Conservation (phyloP, 1,140 invertebrate species). For the Aphelinus certus region DNA sequence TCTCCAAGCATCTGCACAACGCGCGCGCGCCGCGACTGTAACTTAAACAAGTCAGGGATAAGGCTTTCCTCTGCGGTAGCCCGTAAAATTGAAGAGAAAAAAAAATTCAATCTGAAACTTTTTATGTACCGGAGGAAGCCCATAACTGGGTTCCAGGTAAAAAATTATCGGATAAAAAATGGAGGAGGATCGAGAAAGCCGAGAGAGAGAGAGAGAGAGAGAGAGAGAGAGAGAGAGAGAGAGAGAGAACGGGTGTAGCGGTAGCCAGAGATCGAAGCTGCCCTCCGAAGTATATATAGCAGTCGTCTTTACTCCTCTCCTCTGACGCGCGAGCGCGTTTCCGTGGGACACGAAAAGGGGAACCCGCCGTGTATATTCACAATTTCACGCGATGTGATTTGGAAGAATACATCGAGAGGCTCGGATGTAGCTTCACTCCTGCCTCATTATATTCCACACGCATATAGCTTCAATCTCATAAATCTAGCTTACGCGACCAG, state of each 20-base stretch:
- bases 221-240: constrained; percentile 3
- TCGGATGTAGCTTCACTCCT: constrained; percentile 48
- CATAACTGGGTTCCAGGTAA: constrained; percentile 21
- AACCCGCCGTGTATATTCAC: constrained; percentile 7
- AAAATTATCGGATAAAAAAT: constrained; percentile 11
- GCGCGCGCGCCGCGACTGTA: not conserved
- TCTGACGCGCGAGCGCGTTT: constrained; percentile 24
- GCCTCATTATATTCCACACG: constrained; percentile 44
- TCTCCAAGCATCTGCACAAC: no score
- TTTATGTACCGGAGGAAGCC: not conserved
- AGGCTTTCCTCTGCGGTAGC: not conserved
- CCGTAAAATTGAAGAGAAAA: constrained; percentile 6
- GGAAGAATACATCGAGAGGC: constrained; percentile 56
- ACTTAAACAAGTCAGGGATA: constrained; percentile 2
- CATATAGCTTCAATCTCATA: no score
- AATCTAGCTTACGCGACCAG: no score
- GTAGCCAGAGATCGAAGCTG: not conserved
- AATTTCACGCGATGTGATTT: constrained; percentile 41
- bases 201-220: not conserved
- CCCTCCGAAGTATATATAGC: constrained; percentile 7
- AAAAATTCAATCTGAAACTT: constrained; percentile 10
- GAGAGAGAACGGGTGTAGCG: not conserved
- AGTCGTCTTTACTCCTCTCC: constrained; percentile 19
- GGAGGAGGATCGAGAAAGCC: no score
- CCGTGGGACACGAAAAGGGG: constrained; percentile 11